phyloP scores from a whole-genome alignment of 2,888 invertebrate genomes.

The Ichneumoninae sp. region DNA sequence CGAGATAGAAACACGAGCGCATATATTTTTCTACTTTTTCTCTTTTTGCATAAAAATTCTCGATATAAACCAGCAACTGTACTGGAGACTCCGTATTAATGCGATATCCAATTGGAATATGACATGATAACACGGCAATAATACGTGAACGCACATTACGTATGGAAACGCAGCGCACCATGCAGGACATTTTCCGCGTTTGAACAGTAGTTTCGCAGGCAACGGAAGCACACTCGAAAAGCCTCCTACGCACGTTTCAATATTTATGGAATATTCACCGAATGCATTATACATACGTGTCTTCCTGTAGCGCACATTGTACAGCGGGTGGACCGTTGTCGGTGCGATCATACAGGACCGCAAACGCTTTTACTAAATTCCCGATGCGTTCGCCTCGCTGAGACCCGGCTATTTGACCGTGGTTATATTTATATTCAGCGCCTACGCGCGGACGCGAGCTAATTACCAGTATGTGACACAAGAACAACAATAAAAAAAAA shows the following conservation, averaged over 20 bases:
- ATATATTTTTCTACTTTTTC: neutral
- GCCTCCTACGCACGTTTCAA: conserved; percentile 42
- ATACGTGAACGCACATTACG: conserved; percentile 3
- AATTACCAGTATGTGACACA: conserved; percentile 60
- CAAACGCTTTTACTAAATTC: conserved; percentile 50
- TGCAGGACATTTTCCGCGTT: conserved; percentile 53
- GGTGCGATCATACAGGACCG: conserved; percentile 37
- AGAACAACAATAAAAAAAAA: conserved; percentile 32
- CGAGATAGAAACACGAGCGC: neutral
- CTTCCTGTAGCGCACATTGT: conserved; percentile 31
- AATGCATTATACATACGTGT: conserved; percentile 39
- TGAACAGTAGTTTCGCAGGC: conserved; percentile 31
- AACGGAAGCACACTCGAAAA: conserved; percentile 42
- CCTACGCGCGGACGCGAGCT: conserved; percentile 41
- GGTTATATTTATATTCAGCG: conserved; percentile 66
- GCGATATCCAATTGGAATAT: neutral
- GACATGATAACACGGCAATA: neutral
- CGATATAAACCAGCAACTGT: conserved; percentile 3
- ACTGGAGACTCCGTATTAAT: neutral
- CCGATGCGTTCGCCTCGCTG: conserved; percentile 20
- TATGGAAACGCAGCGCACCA: conserved; percentile 13
- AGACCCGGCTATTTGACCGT: conserved; percentile 38
- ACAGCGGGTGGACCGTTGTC: conserved; percentile 21
- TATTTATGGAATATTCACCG: conserved; percentile 62
- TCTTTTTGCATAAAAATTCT: neutral